Base-by-base conservation (phyloP, 2,797 vertebrate genomes). In the Enteromius radiatus region DNA sequence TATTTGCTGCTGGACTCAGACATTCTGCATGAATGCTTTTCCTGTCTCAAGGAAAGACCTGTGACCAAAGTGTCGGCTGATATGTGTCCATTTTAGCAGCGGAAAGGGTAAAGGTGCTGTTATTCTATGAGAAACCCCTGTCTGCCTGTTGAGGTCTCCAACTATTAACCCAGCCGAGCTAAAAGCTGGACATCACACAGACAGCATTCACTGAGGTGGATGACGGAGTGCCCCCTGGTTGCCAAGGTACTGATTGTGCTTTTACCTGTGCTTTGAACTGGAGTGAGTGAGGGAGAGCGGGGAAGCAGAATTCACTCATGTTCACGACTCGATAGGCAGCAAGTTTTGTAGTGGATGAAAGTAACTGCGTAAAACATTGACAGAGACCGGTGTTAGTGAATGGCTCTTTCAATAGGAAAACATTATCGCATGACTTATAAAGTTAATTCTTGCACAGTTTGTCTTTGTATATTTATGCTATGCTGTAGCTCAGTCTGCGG, bases 121-220 rank as follows among this genome's bases (percentile, higher is more conserved):
- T 78, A 52, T 73, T 81, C 54, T 78, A 82, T 71, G 75, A 73
- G 59, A 78, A 64, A 45, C 67, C 80, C 36, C 47, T 63, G 54
- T 69, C 52, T 69, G 38, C 49, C 64, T 77, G 33, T 76, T 54
- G 74, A 70, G 81, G 74, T 83, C 64, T 56, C 68, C 75, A 52
- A 56, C 84, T 82, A 85, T 85, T 85, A 85, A 85, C 80, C 84
- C 80, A 43, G 59, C 11, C 47, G 59, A 78, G 68, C 59, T 85
- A 82, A 82, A 82, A 82, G 67, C 79, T 73, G 74, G 67, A 77
- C 80, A 56, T 78, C 77, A 84, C 82, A 84, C 69, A 80, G 56
- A 74, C 82, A 68, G 68, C 56, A 65, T 80, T 73, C 11, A 3
- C 83, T 43, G 64, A 83, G 81, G 81, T 69, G 64, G 63, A 70